Evolutionary conservation across 2,888 invertebrate species (phyloP).

Genomic region (Polietes domitor): DNA sequence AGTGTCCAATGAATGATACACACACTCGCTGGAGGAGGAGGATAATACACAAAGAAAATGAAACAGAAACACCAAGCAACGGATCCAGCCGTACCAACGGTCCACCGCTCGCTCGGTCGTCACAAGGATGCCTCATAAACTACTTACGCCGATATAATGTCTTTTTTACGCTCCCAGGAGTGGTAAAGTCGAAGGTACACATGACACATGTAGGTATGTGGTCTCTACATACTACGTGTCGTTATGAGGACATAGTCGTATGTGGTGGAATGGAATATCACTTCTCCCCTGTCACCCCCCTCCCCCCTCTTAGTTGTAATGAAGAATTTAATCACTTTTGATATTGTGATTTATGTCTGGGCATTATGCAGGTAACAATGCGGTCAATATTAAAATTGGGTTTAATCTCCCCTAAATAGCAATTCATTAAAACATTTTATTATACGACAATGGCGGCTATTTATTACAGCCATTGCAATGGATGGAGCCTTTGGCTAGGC

Average conservation of each 20-base stretch:
- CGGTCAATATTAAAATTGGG: constrained; percentile 25
- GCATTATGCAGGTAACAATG: constrained; percentile 16
- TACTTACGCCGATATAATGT: constrained; percentile 16
- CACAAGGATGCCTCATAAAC: constrained; percentile 18
- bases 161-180: constrained; percentile 21
- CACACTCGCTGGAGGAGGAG: background rate
- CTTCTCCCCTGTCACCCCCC: no score
- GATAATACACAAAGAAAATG: background rate
- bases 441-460: background rate
- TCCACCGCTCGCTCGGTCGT: background rate
- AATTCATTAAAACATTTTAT: constrained; percentile 29
- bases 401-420: constrained; percentile 33
- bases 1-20: no score
- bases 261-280: background rate
- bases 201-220: background rate
- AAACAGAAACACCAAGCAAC: background rate
- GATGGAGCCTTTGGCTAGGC: constrained; percentile 15
- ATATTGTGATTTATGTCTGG: constrained; percentile 28
- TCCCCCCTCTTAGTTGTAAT: constrained; percentile 21
- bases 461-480: constrained; percentile 13
- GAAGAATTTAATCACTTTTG: constrained; percentile 35
- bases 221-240: background rate
- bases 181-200: no score
- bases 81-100: background rate
- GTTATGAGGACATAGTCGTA: background rate